Base-by-base conservation (phyloP, 1,140 invertebrate species). In the Notospermus geniculatus region DNA sequence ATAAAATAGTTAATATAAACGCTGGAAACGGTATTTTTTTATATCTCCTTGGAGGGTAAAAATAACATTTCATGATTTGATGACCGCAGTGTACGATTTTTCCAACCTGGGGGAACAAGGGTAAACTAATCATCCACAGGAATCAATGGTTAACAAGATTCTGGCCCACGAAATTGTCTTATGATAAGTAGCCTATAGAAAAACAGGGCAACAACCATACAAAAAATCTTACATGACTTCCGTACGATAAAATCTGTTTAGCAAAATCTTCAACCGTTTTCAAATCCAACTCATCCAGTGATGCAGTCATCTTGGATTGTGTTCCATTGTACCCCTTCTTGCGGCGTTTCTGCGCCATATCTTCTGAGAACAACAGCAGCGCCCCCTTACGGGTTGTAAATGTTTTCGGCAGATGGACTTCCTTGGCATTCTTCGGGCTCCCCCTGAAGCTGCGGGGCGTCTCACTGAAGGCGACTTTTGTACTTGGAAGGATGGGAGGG, bases 331-430 rank as follows among this genome's bases (percentile, higher is more conserved):
- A 23, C 46, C 5, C 25, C n/a, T 50, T 50, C 19, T 64, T 50
- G 36, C 43, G 60, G 2, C 66, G 63, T 25, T 62, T 69, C 9
- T 68, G 61, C 1, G 76, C 75, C 58, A 76, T 60, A 55, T 81
- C 78, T 65, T 81, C 80, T 13, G 77, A 79, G 57, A 78, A 81
- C n/a, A 81, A 57, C 23, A 81, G 58, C 25, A 81, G 58, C 0
- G 80, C 78, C n/a, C 80, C 80, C 66, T 75, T 80, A 9, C 79
- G 60, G 1, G 80, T 81, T 5, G 73, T 79, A 59, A 79, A 81
- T 43, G 80, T 81, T 59, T 81, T 81, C 1, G 79, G 80, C 23
- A 81, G 61, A 22, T 70, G 46, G 9, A 74, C 65, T 30, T 77
- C 62, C 30, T 68, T 41, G 30, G 54, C 36, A n/a, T 60, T 64